phyloP scores from a whole-genome alignment of 1,140 invertebrate species.

The Achatina immaculata region DNA sequence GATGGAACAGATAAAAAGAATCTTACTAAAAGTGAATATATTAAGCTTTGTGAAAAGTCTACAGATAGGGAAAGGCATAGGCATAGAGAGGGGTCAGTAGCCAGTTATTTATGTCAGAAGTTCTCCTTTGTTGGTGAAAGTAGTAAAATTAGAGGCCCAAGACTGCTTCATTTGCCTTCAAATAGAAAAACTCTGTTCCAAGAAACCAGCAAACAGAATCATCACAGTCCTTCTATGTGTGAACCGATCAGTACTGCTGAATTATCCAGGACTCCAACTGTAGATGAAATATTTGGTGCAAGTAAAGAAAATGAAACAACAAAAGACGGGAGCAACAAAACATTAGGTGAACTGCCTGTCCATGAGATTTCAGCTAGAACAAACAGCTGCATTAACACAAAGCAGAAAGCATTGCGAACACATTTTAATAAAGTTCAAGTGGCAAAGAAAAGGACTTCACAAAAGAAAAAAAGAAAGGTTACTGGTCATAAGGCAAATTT shows the following conservation, averaged over 20 bases:
- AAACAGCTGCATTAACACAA: not conserved
- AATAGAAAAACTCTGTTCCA: not conserved
- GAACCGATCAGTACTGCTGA: conserved; percentile 21
- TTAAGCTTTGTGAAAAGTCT: not conserved
- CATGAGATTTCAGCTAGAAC: not conserved
- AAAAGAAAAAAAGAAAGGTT: not conserved
- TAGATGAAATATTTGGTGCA: conserved; percentile 33
- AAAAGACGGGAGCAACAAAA: not conserved
- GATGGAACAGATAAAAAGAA: too few species aligned
- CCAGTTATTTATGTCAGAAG: conserved; percentile 23
- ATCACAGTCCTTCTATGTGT: not conserved
- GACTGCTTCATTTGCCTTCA: not conserved
- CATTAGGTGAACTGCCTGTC: not conserved
- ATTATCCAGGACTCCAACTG: conserved; percentile 17
- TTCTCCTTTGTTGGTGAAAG: not conserved
- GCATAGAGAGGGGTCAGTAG: not conserved
- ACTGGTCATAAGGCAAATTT: not conserved
- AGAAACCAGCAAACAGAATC: not conserved
- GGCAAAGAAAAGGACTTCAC: not conserved
- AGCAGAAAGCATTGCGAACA: not conserved
- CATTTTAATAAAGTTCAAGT: not conserved
- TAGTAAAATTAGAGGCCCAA: conserved; percentile 21
- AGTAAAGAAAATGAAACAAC: not conserved
- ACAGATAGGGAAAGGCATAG: not conserved
- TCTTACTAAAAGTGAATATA: too few species aligned